phyloP scores from a whole-genome alignment of 1,140 invertebrate species.

The Rhagoletis pomonella region DNA sequence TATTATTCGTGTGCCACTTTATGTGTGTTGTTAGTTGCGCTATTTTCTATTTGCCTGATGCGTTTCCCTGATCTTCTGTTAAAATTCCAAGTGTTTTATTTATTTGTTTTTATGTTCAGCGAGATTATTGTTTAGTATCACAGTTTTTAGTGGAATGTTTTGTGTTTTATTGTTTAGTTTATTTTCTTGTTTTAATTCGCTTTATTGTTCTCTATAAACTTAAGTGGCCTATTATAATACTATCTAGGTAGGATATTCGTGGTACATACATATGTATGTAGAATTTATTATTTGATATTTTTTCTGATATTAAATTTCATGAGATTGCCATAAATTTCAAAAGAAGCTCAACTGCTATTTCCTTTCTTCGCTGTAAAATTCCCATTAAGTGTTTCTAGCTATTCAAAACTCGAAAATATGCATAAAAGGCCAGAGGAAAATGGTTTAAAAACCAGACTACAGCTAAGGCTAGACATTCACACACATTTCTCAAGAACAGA shows the following conservation, averaged over 20 bases:
- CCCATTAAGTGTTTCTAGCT: background rate
- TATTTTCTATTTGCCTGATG: background rate
- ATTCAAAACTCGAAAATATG: no score
- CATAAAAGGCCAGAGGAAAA: no score
- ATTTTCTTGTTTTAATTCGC: background rate
- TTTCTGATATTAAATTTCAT: background rate
- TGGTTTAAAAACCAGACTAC: no score
- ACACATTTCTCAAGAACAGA: no score
- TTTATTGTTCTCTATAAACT: background rate
- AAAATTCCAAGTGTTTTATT: constrained; percentile 23
- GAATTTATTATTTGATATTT: background rate
- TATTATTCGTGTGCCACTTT: background rate
- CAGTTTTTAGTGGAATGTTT: constrained; percentile 19
- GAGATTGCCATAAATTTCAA: background rate
- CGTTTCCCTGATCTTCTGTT: background rate
- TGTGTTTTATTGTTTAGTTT: constrained; percentile 7
- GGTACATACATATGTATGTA: no score
- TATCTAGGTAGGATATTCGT: no score
- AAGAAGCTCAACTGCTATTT: background rate
- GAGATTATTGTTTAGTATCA: constrained; percentile 13
- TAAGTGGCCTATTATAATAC: no score
- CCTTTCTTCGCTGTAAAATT: background rate
- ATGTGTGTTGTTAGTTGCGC: background rate
- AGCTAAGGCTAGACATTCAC: no score
- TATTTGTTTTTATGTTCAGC: background rate